A percentile compares a stretch with the other conserved stretches of the same genome.
Evolutionary conservation across 2,113 vertebrate species (phyloP).

Genomic region (Gadus macrocephalus): DNA sequence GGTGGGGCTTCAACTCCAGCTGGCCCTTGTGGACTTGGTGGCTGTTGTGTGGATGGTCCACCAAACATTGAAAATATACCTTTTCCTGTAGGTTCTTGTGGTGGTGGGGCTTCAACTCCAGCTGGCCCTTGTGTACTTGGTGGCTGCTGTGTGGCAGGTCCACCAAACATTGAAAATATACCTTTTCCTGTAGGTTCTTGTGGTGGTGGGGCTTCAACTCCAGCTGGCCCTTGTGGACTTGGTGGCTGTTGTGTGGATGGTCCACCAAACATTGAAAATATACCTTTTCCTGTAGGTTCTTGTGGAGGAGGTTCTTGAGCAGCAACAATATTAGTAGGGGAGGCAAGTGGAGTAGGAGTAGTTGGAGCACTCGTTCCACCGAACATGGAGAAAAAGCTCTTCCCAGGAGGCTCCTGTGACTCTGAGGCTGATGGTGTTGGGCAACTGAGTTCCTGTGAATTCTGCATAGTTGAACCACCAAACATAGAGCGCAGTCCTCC

Average conservation of each 20-base stretch:
- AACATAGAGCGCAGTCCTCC: slow-evolving; percentile 71
- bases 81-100: slow-evolving; percentile 44
- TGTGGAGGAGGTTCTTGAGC: slow-evolving; percentile 50
- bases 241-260: slow-evolving; percentile 52
- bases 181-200: slow-evolving; percentile 48
- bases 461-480: slow-evolving; percentile 55
- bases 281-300: slow-evolving; percentile 62
- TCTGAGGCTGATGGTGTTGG: slow-evolving; percentile 25
- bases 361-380: slow-evolving; percentile 52
- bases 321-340: slow-evolving; percentile 37
- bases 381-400: slow-evolving; percentile 69
- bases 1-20: slow-evolving; percentile 34
- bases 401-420: slow-evolving; percentile 55
- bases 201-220: slow-evolving; percentile 36
- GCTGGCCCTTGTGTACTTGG: slow-evolving; percentile 37
- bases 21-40: slow-evolving; percentile 39
- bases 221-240: slow-evolving; percentile 34
- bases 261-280: slow-evolving; percentile 70
- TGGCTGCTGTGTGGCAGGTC: slow-evolving; percentile 51
- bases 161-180: slow-evolving; percentile 70
- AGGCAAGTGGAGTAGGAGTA: slow-evolving; percentile 36
- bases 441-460: slow-evolving; percentile 42
- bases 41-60: slow-evolving; percentile 51
- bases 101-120: slow-evolving; percentile 38
- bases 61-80: slow-evolving; percentile 71